Evolutionary conservation across 2,113 vertebrate species (phyloP).

Genomic region (Corythoichthys intestinalis): DNA sequence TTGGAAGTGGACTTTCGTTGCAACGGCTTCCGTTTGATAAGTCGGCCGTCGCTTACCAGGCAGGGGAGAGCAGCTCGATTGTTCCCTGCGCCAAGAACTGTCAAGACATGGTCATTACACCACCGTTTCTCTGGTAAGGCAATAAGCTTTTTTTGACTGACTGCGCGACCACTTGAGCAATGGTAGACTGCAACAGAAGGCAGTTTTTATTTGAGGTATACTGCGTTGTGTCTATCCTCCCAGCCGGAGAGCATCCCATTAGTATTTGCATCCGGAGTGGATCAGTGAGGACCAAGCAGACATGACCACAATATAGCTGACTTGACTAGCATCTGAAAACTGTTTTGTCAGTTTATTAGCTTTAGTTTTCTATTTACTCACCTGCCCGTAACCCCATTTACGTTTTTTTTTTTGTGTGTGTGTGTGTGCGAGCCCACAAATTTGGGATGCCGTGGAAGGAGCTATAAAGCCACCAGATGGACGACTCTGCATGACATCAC

Average conservation of each 20-base stretch:
- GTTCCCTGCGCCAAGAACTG: slow-evolving; percentile 72
- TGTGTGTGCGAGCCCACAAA: neutral
- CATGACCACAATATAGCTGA: slow-evolving; percentile 41
- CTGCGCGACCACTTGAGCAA: neutral
- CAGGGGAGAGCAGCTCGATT: slow-evolving; percentile 60
- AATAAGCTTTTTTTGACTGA: neutral
- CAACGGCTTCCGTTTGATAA: slow-evolving; percentile 25
- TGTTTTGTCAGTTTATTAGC: neutral
- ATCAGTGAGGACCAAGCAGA: slow-evolving; percentile 53
- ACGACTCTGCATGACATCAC: neutral
- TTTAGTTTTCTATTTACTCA: neutral
- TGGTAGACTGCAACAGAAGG: neutral
- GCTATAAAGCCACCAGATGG: neutral
- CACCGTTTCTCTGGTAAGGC: slow-evolving; percentile 65
- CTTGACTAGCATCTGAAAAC: slow-evolving; percentile 37
- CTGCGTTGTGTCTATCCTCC: neutral
- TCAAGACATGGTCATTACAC: slow-evolving; percentile 58
- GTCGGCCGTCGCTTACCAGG: slow-evolving; percentile 31
- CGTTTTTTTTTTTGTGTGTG: neutral
- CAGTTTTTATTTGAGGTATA: neutral
- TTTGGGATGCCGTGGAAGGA: slow-evolving; percentile 12
- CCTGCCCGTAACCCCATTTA: too few species aligned
- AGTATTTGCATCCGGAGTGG: slow-evolving; percentile 51
- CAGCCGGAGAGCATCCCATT: slow-evolving; percentile 17
- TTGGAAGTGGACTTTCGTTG: slow-evolving; percentile 21